These are phyloP conservation scores for Myotis myotis DNA, from an alignment of 2,797 vertebrate genomes.

Conservation along the genomic window DNA sequence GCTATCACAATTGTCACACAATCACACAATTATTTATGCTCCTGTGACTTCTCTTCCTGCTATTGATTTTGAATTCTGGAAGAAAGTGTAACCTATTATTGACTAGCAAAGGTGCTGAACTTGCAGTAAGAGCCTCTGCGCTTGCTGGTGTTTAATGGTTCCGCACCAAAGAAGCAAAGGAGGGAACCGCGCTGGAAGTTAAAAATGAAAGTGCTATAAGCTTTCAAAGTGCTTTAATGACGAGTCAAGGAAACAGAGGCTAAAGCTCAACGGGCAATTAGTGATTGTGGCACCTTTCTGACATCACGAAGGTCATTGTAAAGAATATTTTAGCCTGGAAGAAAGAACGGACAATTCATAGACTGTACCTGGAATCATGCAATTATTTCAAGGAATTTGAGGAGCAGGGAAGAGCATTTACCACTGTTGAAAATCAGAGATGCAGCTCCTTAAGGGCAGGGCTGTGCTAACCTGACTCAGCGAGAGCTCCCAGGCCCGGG, in stretches of 20 bases:
- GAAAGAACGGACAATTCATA: neutral
- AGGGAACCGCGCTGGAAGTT: neutral
- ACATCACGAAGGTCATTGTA: neutral
- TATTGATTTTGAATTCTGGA: neutral
- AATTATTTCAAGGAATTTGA: neutral
- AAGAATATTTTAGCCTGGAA: neutral
- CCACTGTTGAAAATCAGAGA: neutral
- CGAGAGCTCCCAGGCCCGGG: neutral
- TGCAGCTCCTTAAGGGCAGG: neutral
- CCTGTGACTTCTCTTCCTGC: neutral
- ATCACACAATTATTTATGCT: neutral
- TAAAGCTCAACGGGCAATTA: neutral
- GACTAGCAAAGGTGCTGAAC: neutral
- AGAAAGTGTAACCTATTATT: neutral
- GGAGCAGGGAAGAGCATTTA: neutral
- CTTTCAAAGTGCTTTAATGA: neutral
- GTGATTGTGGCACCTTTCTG: neutral
- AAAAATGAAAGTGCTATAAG: neutral
- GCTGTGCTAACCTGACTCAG: neutral
- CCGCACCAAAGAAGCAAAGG: neutral
- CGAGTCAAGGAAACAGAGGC: neutral
- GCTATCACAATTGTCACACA: neutral
- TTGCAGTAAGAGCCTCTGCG: neutral
- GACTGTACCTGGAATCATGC: neutral
- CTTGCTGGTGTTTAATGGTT: neutral